phyloP scores from a whole-genome alignment of 2,797 vertebrate genomes.

The Morelia viridis region DNA sequence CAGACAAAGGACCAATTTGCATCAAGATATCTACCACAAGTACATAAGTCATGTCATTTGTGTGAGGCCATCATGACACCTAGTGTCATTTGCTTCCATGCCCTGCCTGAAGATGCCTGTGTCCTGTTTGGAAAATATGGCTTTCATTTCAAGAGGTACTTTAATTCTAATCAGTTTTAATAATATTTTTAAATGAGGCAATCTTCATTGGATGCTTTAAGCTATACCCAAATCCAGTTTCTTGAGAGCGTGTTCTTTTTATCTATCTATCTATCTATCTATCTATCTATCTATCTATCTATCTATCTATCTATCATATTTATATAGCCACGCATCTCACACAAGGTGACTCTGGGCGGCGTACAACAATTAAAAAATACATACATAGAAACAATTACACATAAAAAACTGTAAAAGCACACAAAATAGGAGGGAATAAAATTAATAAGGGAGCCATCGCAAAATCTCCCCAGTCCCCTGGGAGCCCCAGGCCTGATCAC shows the following conservation, averaged over 20 bases:
- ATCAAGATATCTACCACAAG: not conserved
- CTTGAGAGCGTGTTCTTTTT: not conserved
- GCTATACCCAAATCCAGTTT: not conserved
- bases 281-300: too few species aligned
- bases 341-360: too few species aligned
- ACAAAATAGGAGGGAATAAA: too few species aligned
- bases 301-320: too few species aligned
- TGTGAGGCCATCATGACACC: not conserved
- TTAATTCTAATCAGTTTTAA: not conserved
- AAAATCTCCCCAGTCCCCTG: too few species aligned
- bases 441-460: too few species aligned
- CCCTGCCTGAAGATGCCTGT: not conserved
- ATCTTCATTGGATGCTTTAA: not conserved
- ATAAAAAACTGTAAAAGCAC: too few species aligned
- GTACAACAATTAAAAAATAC: too few species aligned
- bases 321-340: too few species aligned
- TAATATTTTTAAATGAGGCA: not conserved
- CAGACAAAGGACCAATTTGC: not conserved
- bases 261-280: too few species aligned
- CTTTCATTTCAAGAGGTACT: not conserved
- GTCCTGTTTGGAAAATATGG: accelerated
- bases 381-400: too few species aligned
- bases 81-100: not conserved
- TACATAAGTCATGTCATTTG: not conserved
- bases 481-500: too few species aligned